Conservation (phyloP, 2,888 invertebrate genomes). For the Lagria hirta region DNA sequence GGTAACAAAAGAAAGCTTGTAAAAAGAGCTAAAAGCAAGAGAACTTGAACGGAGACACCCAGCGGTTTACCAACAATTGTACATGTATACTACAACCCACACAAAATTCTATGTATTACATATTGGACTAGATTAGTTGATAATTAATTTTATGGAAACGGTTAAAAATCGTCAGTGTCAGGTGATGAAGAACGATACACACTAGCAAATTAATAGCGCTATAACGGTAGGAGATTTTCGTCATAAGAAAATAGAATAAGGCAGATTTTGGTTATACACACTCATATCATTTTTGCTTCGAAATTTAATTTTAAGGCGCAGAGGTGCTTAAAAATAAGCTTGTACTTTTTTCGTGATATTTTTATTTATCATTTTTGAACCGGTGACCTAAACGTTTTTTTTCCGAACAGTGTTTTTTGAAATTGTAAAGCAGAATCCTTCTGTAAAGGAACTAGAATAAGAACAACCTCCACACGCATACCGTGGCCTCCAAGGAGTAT, state of each 20-base stretch:
- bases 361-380: conserved; percentile 55
- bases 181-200: conserved; percentile 55
- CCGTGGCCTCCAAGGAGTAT: conserved; percentile 33
- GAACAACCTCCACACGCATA: conserved; percentile 47
- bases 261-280: conserved; percentile 69
- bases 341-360: conserved; percentile 69
- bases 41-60: conserved; percentile 52
- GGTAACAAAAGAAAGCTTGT: conserved; percentile 45
- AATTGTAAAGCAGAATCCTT: conserved; percentile 50
- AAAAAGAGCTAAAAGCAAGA: conserved; percentile 41
- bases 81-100: conserved; percentile 61
- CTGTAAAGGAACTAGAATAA: conserved; percentile 50
- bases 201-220: conserved; percentile 56
- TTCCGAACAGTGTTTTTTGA: conserved; percentile 53
- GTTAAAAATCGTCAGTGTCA: conserved; percentile 56
- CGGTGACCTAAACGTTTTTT: conserved; percentile 60
- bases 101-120: conserved; percentile 59
- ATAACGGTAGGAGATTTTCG: conserved; percentile 59
- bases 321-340: conserved; percentile 72
- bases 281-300: conserved; percentile 58
- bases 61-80: conserved; percentile 58
- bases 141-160: conserved; percentile 53
- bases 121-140: conserved; percentile 57
- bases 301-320: conserved; percentile 70
- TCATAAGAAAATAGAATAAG: conserved; percentile 68